Evolutionary conservation across 2,888 invertebrate species (phyloP), one percentile per base, ranked within the genome.

Genomic region (Strigamia transsilvanica): DNA sequence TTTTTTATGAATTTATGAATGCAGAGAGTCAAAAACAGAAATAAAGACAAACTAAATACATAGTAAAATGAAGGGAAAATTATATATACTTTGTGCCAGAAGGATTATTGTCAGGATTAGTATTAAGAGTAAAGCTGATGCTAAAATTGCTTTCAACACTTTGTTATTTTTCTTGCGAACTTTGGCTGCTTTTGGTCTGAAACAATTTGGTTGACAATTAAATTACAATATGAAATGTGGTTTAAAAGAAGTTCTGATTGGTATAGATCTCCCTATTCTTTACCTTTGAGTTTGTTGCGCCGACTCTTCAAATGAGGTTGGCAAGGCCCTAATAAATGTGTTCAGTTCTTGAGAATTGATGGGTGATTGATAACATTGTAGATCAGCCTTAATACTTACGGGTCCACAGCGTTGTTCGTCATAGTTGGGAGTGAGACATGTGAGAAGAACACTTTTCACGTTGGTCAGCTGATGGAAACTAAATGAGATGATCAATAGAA

Each of bases 401-500:
- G 46, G 46, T 46, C 46, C 46, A 46, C 46, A 46, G 46, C 46
- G 46, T 46, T 46, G 46, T 46, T 46, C 5, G 46, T 46, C 46
- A 46, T 46, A 46, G 46, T 46, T 46, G 46, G 12, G 46, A 46
- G n/a, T 46, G 46, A 46, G 46, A 46, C 46, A 46, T n/a, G 46
- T 13, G 46, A 46, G 46, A 15, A 46, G 46, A 46, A 46, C 15
- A 46, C 46, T 46, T 46, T 46, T 46, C 46, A 46, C 46, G 46
- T 46, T 46, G 46, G 46, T 46, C 46, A 46, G 12, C 46, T 46
- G 46, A 46, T 46, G 46, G 46, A 46, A 46, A 46, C 46, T 46
- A 46, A 46, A 46, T 46, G 46, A 46, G 46, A 46, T 46, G 46
- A 46, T 46, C 46, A 46, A 46, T 46, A 46, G 46, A 46, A 46